A percentile compares a stretch with the other conserved stretches of the same genome.
Evolutionary conservation across 1,140 invertebrate genomes (phyloP).

Genomic region (Pachypeltis micranthus): DNA sequence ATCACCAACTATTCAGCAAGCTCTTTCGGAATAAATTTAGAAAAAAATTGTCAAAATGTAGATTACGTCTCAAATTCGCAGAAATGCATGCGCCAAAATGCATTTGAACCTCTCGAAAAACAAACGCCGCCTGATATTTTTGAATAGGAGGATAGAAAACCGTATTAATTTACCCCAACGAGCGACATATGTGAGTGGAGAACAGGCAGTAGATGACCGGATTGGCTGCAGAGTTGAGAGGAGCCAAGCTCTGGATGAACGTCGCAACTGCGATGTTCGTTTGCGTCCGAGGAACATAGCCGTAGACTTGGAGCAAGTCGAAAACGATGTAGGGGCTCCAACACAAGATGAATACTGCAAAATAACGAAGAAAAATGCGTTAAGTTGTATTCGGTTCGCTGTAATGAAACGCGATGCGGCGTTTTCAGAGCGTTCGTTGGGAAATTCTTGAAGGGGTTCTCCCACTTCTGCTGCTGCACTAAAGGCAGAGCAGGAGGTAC

Average conservation of each 20-base stretch:
- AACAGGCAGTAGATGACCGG: slow-evolving; percentile 91
- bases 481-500: too few relatives aligned
- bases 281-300: slow-evolving; percentile 63
- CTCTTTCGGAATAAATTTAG: too few relatives aligned
- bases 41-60: too few relatives aligned
- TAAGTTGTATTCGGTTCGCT: neutral
- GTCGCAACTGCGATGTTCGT: slow-evolving; percentile 71
- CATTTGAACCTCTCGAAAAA: too few relatives aligned
- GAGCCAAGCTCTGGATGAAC: slow-evolving; percentile 82
- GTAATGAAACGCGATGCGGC: neutral
- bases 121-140: too few relatives aligned
- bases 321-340: slow-evolving; percentile 93
- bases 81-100: too few relatives aligned
- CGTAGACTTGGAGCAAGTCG: slow-evolving; percentile 84
- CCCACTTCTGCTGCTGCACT: too few relatives aligned
- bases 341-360: slow-evolving; percentile 82
- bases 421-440: too few relatives aligned
- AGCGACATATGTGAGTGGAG: slow-evolving; percentile 23
- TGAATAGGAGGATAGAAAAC: too few relatives aligned
- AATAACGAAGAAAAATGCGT: slow-evolving; percentile 24
- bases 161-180: slow-evolving; percentile 10
- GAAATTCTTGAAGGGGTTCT: too few relatives aligned
- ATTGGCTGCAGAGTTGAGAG: slow-evolving; percentile 86
- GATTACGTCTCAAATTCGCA: too few relatives aligned
- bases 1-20: too few relatives aligned